Evolutionary conservation across 2,888 invertebrate species (phyloP), one percentile per base, ranked within the genome.

Genomic region (Panorpa germanica): DNA sequence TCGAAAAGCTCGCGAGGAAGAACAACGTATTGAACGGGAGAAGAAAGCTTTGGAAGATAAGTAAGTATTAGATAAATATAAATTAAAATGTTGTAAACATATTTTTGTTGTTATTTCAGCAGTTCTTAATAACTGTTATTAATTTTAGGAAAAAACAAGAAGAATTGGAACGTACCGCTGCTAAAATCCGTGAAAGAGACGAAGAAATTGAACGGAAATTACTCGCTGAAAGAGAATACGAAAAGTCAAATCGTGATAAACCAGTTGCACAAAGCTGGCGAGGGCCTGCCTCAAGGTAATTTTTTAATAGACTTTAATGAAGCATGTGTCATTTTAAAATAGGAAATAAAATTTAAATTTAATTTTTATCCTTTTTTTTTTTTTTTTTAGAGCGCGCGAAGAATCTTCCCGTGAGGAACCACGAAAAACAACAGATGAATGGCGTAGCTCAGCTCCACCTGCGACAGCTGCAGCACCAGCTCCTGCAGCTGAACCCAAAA

Each of bases 161-260:
- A 10, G 70, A 69, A 40, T 76, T 81, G 35, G 77, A 74, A 5
- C 78, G 78, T 39, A 63, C 74, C 1, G 70, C 71, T 27, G 62
- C 67, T 4, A 70, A 66, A 41, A 50, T 72, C 9, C 59, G 59
- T 31, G 65, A 66, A 37, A 59, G 62, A 33, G 49, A 49, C n/a
- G 55, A 59, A 5, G 25, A 34, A 5, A 27, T 32, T 5, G n/a
- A 25, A 4, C 24, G 24, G 47, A 48, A 33, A 34, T 48, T 25
- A 38, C 48, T 12, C 44, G 46, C 12, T 42, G 34, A 39, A 15
- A 36, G 49, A 36, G 48, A 48, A 29, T 45, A 46, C 10, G 49
- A 49, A 12, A 46, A 47, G 43, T 39, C 57, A 59, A 25, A 53
- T 53, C 23, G 51, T 59, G 43, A 51, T 32, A 43, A 33, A 31